Evolutionary conservation across 2,888 invertebrate species (phyloP).

Genomic region (Lycia hirtaria): DNA sequence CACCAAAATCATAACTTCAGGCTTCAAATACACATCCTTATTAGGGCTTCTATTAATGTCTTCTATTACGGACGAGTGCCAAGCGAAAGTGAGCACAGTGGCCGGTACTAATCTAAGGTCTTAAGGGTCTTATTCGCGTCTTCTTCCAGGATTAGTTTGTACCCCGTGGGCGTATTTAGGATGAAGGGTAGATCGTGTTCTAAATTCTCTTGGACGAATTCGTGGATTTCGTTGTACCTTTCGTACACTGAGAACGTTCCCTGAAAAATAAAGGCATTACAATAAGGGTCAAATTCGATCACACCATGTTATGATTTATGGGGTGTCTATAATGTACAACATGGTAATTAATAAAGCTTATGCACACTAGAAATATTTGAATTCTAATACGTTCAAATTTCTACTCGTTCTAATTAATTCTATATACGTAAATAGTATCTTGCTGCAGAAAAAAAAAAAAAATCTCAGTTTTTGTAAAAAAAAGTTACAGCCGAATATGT

Average conservation of each 20-base stretch:
- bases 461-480: too few relatives aligned
- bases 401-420: too few relatives aligned
- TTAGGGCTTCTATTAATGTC: slow-evolving; percentile 81
- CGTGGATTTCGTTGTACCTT: slow-evolving; percentile 89
- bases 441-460: too few relatives aligned
- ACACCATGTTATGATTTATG: too few relatives aligned
- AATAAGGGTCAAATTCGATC: too few relatives aligned
- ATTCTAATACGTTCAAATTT: too few relatives aligned
- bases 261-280: slow-evolving; percentile 76
- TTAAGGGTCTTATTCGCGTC: slow-evolving; percentile 90
- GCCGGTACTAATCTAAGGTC: slow-evolving; percentile 94
- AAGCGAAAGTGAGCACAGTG: slow-evolving; percentile 91
- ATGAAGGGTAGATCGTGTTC: slow-evolving; percentile 89
- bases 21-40: slow-evolving; percentile 89
- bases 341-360: too few relatives aligned
- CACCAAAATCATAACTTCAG: slow-evolving; percentile 90
- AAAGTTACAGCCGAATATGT: too few relatives aligned
- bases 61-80: slow-evolving; percentile 84
- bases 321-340: too few relatives aligned
- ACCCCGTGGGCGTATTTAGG: slow-evolving; percentile 88
- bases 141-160: slow-evolving; percentile 86
- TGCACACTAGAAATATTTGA: too few relatives aligned
- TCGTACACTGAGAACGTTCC: slow-evolving; percentile 96
- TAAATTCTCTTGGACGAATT: slow-evolving; percentile 92
- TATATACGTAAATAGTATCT: too few relatives aligned